Conservation (phyloP, 2,797 vertebrate species). For the Propithecus deckenii region DNA sequence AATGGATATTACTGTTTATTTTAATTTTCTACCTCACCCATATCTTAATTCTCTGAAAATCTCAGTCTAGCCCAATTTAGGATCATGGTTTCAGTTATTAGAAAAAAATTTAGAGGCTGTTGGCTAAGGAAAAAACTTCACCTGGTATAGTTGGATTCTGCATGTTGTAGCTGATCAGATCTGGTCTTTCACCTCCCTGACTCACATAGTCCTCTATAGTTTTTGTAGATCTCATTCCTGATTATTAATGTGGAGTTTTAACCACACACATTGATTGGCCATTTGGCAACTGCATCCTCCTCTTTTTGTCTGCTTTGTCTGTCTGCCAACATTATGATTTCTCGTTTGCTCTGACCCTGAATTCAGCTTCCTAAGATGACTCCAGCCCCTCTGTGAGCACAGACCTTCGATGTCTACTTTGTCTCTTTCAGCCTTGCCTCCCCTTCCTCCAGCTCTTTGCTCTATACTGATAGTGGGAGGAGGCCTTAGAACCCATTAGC, state of each 20-base stretch:
- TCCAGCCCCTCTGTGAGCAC: background rate
- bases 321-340: background rate
- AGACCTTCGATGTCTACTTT: background rate
- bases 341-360: background rate
- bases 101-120: background rate
- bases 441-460: background rate
- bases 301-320: background rate
- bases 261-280: background rate
- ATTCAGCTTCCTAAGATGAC: background rate
- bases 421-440: background rate
- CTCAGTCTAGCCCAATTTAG: background rate
- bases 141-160: background rate
- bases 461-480: background rate
- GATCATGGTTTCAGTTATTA: background rate
- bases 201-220: background rate
- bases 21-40: background rate
- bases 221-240: background rate
- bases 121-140: background rate
- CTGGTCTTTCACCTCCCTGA: background rate
- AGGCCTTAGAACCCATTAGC: background rate
- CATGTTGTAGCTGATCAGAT: background rate
- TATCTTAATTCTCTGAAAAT: background rate
- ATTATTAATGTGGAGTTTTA: background rate
- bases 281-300: background rate
- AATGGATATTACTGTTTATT: background rate